Evolutionary conservation across 2,888 invertebrate genomes (phyloP), one percentile per base, ranked within the genome.

Genomic region (Lepidochitona cinerea): DNA sequence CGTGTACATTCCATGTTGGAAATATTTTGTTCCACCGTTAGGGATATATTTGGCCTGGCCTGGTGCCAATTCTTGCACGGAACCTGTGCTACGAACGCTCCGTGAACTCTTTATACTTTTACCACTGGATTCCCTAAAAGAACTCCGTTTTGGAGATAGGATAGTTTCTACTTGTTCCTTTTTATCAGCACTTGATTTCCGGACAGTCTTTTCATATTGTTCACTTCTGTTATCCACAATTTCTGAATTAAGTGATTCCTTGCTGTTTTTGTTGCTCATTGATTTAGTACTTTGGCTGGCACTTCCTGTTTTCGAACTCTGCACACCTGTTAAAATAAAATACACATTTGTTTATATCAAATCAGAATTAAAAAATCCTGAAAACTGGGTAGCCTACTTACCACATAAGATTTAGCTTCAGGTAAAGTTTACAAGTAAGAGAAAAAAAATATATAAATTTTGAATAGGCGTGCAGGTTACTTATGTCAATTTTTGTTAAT

Each of bases 211-310:
- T 37, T 41, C 37, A 37, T 68, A n/a, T 32, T 52, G 32, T n/a
- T n/a, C n/a, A n/a, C n/a, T n/a, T 33, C 70, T 49, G 52, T n/a
- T 37, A 12, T 67, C 67, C 32, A 52, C 70, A 7, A 70, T 32
- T 32, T 70, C 70, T 32, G 41, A 35, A 72, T 75, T 76, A 65
- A 79, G 72, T 36, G 74, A 73, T 1, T 76, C 75, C 35, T 75
- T 79, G 73, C 79, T 79, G 73, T 76, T 74, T 41, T 71, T 70
- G 23, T 65, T 73, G 36, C 75, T 75, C 37, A 72, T 23, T 23
- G 75, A 66, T 49, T 71, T 75, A n/a, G 75, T 75, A 54, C 75
- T 73, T 54, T 74, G 76, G 41, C 68, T 74, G 68, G 65, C 54
- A 37, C 68, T 71, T n/a, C 68, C 37, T 18, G 37, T 67, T 12